Percentiles rank a stretch among this genome's conserved stretches.
phyloP scores from a whole-genome alignment of 2,113 vertebrate species.

The Pionites leucogaster region DNA sequence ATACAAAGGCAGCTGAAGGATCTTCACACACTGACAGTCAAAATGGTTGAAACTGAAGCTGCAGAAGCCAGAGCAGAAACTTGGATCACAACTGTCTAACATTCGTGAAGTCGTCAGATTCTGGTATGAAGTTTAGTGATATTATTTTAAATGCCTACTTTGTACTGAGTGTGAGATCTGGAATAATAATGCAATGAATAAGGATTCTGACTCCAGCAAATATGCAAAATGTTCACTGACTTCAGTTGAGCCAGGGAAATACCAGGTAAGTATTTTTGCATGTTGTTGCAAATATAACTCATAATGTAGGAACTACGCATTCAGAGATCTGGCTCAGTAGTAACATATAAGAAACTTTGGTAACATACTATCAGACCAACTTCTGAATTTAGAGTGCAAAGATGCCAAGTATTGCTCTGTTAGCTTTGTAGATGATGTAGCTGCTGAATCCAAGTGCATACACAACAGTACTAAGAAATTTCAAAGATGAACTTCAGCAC shows the following conservation, averaged over 20 bases:
- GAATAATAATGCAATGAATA: not conserved
- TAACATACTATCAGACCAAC: not conserved
- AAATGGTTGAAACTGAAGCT: not conserved
- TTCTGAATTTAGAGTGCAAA: not conserved
- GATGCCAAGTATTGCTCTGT: not conserved
- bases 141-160: not conserved
- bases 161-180: not conserved
- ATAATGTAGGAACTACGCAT: not conserved
- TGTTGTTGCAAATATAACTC: not conserved
- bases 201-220: not conserved
- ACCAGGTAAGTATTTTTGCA: not conserved
- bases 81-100: not conserved
- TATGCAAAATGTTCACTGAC: not conserved
- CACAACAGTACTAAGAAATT: not conserved
- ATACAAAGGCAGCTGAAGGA: not conserved
- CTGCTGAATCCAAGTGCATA: not conserved
- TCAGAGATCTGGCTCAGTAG: not conserved
- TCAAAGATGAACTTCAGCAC: not conserved
- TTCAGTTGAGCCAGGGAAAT: not conserved
- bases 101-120: not conserved
- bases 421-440: not conserved
- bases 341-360: not conserved
- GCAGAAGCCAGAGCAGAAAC: not conserved
- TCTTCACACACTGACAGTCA: not conserved
- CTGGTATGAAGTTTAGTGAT: not conserved